Conservation (phyloP, 2,888 invertebrate species). For the Volucella inflata region DNA sequence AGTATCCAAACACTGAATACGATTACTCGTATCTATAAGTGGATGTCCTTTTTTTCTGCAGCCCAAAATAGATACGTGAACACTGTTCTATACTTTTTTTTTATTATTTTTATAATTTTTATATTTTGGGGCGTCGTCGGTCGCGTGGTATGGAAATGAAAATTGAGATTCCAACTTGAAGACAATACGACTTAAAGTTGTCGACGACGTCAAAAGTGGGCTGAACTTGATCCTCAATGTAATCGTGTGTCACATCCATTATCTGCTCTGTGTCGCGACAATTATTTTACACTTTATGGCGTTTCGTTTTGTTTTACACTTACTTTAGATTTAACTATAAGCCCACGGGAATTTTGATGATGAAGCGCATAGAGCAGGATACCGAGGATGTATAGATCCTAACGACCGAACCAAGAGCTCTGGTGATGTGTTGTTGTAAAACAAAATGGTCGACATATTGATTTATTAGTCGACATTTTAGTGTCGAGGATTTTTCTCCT, state of each 20-base stretch:
- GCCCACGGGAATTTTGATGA: constrained; percentile 43
- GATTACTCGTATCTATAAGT: too few relatives aligned
- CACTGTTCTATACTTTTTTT: background rate
- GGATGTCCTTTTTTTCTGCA: background rate
- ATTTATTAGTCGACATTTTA: constrained; percentile 44
- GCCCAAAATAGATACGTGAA: constrained; percentile 39
- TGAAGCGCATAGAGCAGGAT: constrained; percentile 44
- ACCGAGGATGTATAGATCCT: constrained; percentile 14
- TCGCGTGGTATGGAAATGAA: constrained; percentile 8
- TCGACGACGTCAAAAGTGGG: constrained; percentile 60
- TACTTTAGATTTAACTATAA: constrained; percentile 6
- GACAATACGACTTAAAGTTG: constrained; percentile 8
- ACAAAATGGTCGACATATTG: constrained; percentile 62
- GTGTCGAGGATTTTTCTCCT: constrained; percentile 14
- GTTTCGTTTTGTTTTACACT: constrained; percentile 62
- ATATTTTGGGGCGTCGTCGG: constrained; percentile 28
- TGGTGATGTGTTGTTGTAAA: background rate
- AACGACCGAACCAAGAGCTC: background rate
- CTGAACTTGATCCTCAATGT: constrained; percentile 64
- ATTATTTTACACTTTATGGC: constrained; percentile 58
- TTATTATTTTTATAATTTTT: background rate
- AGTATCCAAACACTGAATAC: constrained; percentile 11
- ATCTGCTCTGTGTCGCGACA: constrained; percentile 62
- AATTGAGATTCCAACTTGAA: constrained; percentile 6
- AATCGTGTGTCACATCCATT: constrained; percentile 69